A percentile compares a stretch with the other conserved stretches of the same genome.
These are phyloP conservation scores for Diadophis punctatus DNA, from an alignment of 2,113 vertebrate species.

Conservation along the genomic window DNA sequence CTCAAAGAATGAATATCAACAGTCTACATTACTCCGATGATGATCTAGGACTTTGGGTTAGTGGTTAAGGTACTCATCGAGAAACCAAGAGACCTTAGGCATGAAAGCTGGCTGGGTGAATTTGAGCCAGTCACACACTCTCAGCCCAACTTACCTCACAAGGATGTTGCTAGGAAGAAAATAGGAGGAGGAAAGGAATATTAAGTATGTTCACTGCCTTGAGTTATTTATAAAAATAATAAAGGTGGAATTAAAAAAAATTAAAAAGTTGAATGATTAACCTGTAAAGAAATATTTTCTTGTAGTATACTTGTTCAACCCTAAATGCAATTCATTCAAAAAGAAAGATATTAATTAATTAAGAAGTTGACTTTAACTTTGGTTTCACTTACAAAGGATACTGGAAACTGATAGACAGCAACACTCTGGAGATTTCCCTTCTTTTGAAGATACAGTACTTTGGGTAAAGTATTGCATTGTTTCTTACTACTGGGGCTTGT, in stretches of 20 bases:
- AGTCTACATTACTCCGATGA: neutral
- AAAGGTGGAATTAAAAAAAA: slow-evolving; percentile 17
- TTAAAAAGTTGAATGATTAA: slow-evolving; percentile 37
- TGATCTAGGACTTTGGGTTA: neutral
- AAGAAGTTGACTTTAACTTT: slow-evolving; percentile 56
- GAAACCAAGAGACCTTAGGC: neutral
- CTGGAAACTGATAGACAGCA: slow-evolving; percentile 22
- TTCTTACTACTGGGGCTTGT: slow-evolving; percentile 60
- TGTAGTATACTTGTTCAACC: slow-evolving; percentile 33
- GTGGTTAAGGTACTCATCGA: neutral
- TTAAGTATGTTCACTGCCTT: neutral
- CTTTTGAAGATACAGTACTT: slow-evolving; percentile 40
- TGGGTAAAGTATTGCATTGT: slow-evolving; percentile 31
- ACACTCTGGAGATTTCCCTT: slow-evolving; percentile 48
- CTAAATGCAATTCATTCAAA: slow-evolving; percentile 7
- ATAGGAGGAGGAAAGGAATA: neutral
- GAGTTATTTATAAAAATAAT: neutral
- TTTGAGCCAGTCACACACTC: neutral
- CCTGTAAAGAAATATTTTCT: slow-evolving; percentile 23
- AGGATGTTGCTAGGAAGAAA: neutral
- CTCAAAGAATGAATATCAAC: slow-evolving; percentile 6
- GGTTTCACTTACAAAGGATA: slow-evolving; percentile 44
- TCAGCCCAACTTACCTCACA: neutral
- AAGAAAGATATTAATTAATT: slow-evolving; percentile 38
- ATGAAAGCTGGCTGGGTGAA: neutral